Conservation (phyloP, 2,888 invertebrate genomes). For the Drosophila macrothrix region DNA sequence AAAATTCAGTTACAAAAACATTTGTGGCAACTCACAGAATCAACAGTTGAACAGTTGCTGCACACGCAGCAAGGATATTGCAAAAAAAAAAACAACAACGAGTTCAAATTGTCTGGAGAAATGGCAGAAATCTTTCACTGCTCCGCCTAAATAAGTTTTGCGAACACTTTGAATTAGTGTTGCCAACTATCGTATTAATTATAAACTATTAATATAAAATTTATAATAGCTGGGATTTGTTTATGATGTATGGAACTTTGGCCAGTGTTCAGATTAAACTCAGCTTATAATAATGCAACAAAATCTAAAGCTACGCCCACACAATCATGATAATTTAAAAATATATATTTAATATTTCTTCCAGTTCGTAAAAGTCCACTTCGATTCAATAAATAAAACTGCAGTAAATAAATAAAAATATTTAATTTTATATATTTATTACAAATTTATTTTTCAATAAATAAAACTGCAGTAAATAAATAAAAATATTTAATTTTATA, state of each 20-base stretch:
- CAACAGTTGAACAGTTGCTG: conserved; percentile 66
- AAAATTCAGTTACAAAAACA: conserved; percentile 56
- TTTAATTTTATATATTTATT: not conserved
- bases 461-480: not conserved
- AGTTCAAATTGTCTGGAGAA: conserved; percentile 21
- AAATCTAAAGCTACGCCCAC: not conserved
- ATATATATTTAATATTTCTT: not conserved
- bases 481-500: not conserved
- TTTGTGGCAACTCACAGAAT: conserved; percentile 13
- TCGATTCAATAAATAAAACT: not conserved
- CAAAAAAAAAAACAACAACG: conserved; percentile 8
- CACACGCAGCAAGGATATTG: conserved; percentile 50
- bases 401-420: not conserved
- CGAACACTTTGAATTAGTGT: not conserved
- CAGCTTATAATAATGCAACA: not conserved
- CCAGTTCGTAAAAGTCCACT: conserved; percentile 24
- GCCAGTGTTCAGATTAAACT: not conserved
- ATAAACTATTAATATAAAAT: not conserved
- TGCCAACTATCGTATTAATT: not conserved
- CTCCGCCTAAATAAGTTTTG: conserved; percentile 54
- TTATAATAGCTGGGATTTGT: not conserved
- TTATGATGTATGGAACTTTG: not conserved
- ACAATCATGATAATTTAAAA: not conserved
- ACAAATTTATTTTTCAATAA: not conserved
- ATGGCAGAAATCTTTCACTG: conserved; percentile 43